Percentiles rank a stretch among this genome's conserved stretches.
Conservation (phyloP, 2,888 invertebrate species). For the Rhyacophila evoluta region DNA sequence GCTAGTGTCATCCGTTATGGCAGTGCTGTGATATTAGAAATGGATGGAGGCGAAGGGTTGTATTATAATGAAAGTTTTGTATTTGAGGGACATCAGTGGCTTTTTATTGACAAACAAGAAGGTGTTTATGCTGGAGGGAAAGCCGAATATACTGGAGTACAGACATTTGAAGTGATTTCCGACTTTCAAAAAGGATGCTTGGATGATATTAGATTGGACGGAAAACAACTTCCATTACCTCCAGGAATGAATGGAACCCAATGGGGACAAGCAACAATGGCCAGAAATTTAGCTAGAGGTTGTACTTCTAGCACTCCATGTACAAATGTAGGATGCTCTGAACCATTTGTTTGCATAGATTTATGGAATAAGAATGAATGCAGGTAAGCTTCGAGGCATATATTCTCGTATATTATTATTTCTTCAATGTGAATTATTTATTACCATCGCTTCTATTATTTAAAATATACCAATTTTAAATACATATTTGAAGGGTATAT, state of each 20-base stretch:
- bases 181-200: constrained; percentile 92
- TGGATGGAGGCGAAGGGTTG: constrained; percentile 95
- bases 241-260: constrained; percentile 96
- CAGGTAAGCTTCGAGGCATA: no score
- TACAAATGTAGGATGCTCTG: constrained; percentile 92
- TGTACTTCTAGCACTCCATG: constrained; percentile 97
- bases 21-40: constrained; percentile 89
- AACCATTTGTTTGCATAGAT: constrained; percentile 94
- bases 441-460: no score
- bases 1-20: constrained; percentile 92
- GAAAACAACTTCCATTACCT: constrained; percentile 93
- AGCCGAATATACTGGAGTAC: constrained; percentile 93
- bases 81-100: constrained; percentile 91
- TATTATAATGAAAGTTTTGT: constrained; percentile 93
- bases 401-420: no score
- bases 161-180: constrained; percentile 93
- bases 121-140: constrained; percentile 97
- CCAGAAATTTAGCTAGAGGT: constrained; percentile 88
- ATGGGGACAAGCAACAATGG: constrained; percentile 96
- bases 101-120: constrained; percentile 93
- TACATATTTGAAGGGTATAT: no score
- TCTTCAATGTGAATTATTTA: no score
- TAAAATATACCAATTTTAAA: no score
- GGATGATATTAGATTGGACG: constrained; percentile 85
- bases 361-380: constrained; percentile 99